Conservation (phyloP, 2,888 invertebrate species). For the Zhuqinia jingwanae region DNA sequence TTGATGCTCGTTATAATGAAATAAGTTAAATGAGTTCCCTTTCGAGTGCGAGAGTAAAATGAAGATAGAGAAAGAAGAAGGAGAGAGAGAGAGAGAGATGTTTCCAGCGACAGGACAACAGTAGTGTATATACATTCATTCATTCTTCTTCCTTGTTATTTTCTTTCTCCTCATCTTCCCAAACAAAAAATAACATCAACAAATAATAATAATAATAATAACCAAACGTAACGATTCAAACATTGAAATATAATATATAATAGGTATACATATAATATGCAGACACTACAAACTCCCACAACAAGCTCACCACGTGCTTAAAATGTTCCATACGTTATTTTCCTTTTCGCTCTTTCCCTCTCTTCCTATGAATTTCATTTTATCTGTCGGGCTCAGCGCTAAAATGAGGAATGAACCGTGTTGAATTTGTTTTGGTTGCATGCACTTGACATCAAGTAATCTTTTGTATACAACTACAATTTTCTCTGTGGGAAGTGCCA, state of each 20-base stretch:
- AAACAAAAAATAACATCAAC: slow-evolving; percentile 16
- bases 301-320: no score
- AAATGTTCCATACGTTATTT: slow-evolving; percentile 43
- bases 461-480: slow-evolving; percentile 40
- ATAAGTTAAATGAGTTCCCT: slow-evolving; percentile 63
- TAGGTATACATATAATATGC: background rate
- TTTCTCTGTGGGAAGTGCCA: slow-evolving; percentile 62
- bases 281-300: no score
- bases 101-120: slow-evolving; percentile 33
- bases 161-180: slow-evolving; percentile 1
- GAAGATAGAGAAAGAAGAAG: no score
- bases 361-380: slow-evolving; percentile 54
- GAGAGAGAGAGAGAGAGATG: slow-evolving; percentile 8
- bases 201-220: background rate
- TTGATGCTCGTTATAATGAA: slow-evolving; percentile 62
- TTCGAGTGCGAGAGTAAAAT: background rate
- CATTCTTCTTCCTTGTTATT: background rate
- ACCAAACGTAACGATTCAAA: no score
- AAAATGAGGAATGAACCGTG: slow-evolving; percentile 50
- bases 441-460: slow-evolving; percentile 68
- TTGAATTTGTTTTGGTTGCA: slow-evolving; percentile 51
- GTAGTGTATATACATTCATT: no score
- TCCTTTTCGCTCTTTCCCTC: no score
- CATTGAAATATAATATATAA: no score
- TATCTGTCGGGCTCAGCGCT: slow-evolving; percentile 46